phyloP scores from a whole-genome alignment of 2,113 vertebrate genomes.

The Campylorhamphus procurvoides region DNA sequence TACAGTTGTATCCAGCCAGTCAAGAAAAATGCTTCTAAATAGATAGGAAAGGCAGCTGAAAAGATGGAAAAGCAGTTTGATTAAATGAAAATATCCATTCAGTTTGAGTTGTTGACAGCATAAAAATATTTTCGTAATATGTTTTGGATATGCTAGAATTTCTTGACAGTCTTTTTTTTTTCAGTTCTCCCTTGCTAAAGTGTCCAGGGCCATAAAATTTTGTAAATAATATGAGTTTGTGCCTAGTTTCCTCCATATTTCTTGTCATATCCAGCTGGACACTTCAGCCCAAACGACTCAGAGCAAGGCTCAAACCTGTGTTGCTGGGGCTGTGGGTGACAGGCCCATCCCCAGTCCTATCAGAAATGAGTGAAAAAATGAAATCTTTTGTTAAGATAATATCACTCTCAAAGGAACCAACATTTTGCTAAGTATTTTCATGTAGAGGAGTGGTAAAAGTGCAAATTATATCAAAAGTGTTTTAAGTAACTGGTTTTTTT shows the following conservation, averaged over 20 bases:
- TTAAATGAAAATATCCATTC: slow-evolving; percentile 3
- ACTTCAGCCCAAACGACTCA: not conserved
- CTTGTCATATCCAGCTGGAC: not conserved
- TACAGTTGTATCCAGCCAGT: not conserved
- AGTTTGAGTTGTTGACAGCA: not conserved
- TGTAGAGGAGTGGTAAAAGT: not conserved
- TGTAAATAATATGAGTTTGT: not conserved
- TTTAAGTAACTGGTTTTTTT: not conserved
- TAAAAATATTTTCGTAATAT: not conserved
- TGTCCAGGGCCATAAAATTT: not conserved
- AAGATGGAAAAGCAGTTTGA: slow-evolving; percentile 2
- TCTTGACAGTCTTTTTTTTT: not conserved
- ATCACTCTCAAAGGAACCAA: not conserved
- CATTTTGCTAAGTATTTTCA: not conserved
- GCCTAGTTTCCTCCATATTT: not conserved
- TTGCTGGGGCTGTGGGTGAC: not conserved
- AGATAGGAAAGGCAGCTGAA: not conserved
- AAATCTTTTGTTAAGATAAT: not conserved
- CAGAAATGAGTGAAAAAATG: not conserved
- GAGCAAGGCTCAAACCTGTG: not conserved
- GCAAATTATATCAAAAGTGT: not conserved
- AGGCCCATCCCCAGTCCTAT: not conserved
- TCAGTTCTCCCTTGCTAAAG: not conserved
- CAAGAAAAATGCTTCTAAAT: not conserved
- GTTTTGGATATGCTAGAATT: not conserved